Conservation (phyloP, 2,888 invertebrate species). For the Agonopterix heracliana region DNA sequence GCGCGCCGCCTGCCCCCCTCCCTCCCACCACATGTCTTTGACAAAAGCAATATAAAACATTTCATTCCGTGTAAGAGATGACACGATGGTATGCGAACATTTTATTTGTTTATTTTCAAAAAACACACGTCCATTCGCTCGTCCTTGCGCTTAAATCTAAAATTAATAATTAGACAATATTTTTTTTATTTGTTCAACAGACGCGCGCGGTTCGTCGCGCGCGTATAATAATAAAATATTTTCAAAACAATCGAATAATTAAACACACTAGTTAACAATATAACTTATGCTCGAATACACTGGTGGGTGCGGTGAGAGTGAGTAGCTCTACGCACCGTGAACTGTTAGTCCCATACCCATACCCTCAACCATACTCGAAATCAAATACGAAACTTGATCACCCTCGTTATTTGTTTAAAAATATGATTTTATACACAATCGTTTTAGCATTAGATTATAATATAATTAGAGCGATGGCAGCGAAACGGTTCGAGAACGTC, state of each 20-base stretch:
- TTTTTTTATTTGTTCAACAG: constrained; percentile 74
- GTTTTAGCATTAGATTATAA: constrained; percentile 40
- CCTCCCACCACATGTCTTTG: constrained; percentile 47
- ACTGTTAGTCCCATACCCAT: constrained; percentile 12
- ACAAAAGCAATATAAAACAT: constrained; percentile 73
- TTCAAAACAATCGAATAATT: constrained; percentile 77
- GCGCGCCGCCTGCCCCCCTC: constrained; percentile 30
- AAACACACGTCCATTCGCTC: constrained; percentile 74
- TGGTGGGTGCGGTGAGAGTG: constrained; percentile 27
- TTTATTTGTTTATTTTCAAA: constrained; percentile 61
- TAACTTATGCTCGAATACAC: constrained; percentile 61
- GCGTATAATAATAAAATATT: constrained; percentile 76
- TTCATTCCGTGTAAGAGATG: constrained; percentile 72
- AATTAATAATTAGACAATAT: constrained; percentile 77
- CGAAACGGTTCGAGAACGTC: constrained; percentile 37
- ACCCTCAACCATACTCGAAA: constrained; percentile 39
- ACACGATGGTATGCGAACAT: constrained; percentile 72
- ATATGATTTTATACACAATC: constrained; percentile 59
- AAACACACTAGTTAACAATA: constrained; percentile 77
- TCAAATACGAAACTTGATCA: constrained; percentile 49
- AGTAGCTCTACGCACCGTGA: constrained; percentile 20
- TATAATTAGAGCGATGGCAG: constrained; percentile 52
- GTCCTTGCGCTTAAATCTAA: constrained; percentile 73
- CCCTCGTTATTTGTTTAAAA: constrained; percentile 40
- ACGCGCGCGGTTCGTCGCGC: constrained; percentile 68